phyloP scores from a whole-genome alignment of 2,888 invertebrate genomes.

The Erpobdella octoculata region DNA sequence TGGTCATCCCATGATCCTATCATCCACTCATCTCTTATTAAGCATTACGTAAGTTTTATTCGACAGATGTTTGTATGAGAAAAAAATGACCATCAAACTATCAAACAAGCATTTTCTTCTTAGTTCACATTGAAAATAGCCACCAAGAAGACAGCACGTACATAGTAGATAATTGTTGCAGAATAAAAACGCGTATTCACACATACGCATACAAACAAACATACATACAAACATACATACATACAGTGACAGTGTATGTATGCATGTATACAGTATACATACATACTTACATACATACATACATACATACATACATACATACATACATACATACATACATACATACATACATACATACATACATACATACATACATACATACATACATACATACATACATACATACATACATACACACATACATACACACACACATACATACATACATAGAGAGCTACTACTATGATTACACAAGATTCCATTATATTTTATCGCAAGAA shows the following conservation, averaged over 20 bases:
- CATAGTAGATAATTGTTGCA: too few species aligned
- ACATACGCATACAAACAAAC: background rate
- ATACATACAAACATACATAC: background rate
- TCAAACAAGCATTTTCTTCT: too few species aligned
- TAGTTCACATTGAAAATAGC: too few species aligned
- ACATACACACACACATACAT: slow-evolving; percentile 19
- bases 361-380: slow-evolving; percentile 1
- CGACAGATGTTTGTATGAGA: too few species aligned
- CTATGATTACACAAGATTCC: slow-evolving; percentile 9
- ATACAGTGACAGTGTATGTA: background rate
- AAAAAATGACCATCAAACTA: too few species aligned
- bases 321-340: slow-evolving; percentile 1
- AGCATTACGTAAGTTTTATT: too few species aligned
- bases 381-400: slow-evolving; percentile 1
- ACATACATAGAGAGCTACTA: slow-evolving; percentile 6
- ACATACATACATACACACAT: slow-evolving; percentile 1
- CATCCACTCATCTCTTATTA: too few species aligned
- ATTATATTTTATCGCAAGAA: slow-evolving; percentile 13
- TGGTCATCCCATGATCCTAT: background rate
- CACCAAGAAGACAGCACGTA: too few species aligned
- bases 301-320: slow-evolving; percentile 1
- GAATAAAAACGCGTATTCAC: background rate
- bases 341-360: slow-evolving; percentile 1
- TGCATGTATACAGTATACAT: background rate
- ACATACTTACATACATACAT: background rate